Evolutionary conservation across 2,888 invertebrate species (phyloP).

Genomic region (Eristalinus aeneus): DNA sequence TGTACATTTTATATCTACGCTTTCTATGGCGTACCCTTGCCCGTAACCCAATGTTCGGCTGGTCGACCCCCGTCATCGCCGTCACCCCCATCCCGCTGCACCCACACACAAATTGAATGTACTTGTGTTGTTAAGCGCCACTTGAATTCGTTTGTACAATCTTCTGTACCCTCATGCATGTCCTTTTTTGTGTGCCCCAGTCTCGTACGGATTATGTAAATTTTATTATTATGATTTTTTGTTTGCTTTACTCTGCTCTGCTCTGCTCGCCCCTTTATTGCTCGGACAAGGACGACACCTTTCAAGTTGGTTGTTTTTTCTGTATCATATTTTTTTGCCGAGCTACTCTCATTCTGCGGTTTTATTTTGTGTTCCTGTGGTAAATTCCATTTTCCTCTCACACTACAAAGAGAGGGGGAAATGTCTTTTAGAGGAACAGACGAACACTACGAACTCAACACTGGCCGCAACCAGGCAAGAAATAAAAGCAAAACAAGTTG

Average conservation of each 20-base stretch:
- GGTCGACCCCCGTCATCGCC: conserved; percentile 1
- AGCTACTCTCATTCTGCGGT: conserved; percentile 44
- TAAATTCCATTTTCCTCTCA: conserved; percentile 37
- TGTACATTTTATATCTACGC: conserved; percentile 46
- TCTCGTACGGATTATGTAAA: conserved; percentile 70
- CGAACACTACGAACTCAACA: neutral
- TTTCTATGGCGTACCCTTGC: neutral
- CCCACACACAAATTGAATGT: conserved; percentile 62
- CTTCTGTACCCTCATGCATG: conserved; percentile 70
- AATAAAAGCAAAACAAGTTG: neutral
- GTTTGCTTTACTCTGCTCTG: neutral
- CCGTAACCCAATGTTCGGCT: neutral
- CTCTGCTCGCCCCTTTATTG: neutral
- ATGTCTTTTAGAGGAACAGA: conserved; percentile 35
- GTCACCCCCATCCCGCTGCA: conserved; percentile 17
- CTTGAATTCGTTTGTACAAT: conserved; percentile 69
- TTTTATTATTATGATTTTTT: conserved; percentile 67
- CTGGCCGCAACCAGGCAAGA: neutral
- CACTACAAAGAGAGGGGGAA: conserved; percentile 49
- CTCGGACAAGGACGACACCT: conserved; percentile 61
- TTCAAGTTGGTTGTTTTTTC: conserved; percentile 36
- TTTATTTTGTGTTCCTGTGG: conserved; percentile 16
- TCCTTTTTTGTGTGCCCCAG: conserved; percentile 63
- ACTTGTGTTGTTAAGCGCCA: conserved; percentile 70
- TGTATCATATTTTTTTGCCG: neutral